Conservation (phyloP, 37 sponge, comb jelly and placozoan species). For the Spongilla lacustris region DNA sequence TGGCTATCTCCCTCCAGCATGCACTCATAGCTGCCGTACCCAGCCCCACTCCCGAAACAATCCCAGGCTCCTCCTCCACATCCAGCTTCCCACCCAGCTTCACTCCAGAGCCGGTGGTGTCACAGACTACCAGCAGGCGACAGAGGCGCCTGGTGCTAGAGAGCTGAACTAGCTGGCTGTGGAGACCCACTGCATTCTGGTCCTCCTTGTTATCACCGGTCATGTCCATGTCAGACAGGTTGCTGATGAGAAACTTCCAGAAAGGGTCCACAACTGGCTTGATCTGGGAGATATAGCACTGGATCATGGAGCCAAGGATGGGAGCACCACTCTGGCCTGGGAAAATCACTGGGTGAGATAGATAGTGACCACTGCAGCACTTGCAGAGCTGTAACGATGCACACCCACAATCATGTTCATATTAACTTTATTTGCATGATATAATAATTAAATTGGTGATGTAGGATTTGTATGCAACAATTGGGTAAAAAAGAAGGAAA, state of each 20-base stretch:
- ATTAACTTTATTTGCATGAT: too few relatives aligned
- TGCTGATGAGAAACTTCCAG: slow-evolving; percentile 16
- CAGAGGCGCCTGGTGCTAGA: slow-evolving; percentile 72
- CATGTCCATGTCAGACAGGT: neutral
- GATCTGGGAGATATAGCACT: slow-evolving; percentile 40
- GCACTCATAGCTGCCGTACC: slow-evolving; percentile 34
- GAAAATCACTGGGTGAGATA: neutral
- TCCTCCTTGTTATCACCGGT: neutral
- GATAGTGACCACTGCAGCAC: too few relatives aligned
- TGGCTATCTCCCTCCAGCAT: slow-evolving; percentile 41
- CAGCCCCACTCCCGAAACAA: neutral
- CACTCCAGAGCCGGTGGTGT: slow-evolving; percentile 19
- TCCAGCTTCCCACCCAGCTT: slow-evolving; percentile 5
- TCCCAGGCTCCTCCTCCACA: neutral
- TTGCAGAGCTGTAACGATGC: too few relatives aligned
- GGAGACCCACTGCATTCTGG: neutral
- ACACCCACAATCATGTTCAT: too few relatives aligned
- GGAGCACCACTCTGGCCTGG: neutral
- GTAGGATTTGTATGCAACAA: too few relatives aligned
- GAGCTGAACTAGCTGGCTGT: slow-evolving; percentile 25
- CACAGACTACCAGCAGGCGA: slow-evolving; percentile 71
- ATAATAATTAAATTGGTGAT: too few relatives aligned
- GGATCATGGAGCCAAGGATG: slow-evolving; percentile 22
- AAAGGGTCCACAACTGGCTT: slow-evolving; percentile 9
- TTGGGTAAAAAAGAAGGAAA: too few relatives aligned